Evolutionary conservation across 2,113 vertebrate genomes (phyloP), one percentile per base, ranked within the genome.

Genomic region (Lagopus muta): DNA sequence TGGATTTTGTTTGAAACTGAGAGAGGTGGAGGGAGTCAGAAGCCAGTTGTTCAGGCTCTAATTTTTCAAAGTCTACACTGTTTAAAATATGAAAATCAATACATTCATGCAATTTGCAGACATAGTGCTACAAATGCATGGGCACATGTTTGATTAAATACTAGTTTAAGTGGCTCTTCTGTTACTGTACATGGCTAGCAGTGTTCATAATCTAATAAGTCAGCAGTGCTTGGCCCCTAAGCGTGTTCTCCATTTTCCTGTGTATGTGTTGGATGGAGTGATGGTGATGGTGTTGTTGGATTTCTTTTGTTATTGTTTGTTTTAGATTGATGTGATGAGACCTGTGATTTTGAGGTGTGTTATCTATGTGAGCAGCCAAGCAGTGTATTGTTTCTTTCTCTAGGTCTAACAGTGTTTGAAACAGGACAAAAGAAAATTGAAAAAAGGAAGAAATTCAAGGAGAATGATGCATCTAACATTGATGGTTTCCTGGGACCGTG

Each of bases 361-460:
- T 67, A 54, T 28, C 71, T 70, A 8, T 66, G 24, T 82, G 80
- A 86, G 36, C 72, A 81, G 19, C 55, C 62, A 70, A 28, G 11
- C 74, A 75, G 15, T 28, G 5, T 62, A 4, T 43, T 94, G 45
- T 89, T 91, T 77, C 16, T 79, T 62, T 62, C 73, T 91, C 24
- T 82, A 99, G 99, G 99, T 45, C 97, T 99, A 93, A 99, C 99
- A 38, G 99, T 99, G 34, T 99, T 99, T 98, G 99, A 99, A 97
- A 98, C 98, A 3, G 98, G 98, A 55, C 97, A 98, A 38, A 99
- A 98, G 95, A 99, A 99, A 97, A 80, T 92, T 22, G 99, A 99
- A 91, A 99, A 99, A 94, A 98, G 99, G 91, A 99, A 98, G 96
- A 99, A 99, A 95, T 97, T 99, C 94, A 99, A 99, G 98, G 99